These are phyloP conservation scores for Carpatolechia fugitivella DNA, from an alignment of 2,888 invertebrate species.

Conservation along the genomic window DNA sequence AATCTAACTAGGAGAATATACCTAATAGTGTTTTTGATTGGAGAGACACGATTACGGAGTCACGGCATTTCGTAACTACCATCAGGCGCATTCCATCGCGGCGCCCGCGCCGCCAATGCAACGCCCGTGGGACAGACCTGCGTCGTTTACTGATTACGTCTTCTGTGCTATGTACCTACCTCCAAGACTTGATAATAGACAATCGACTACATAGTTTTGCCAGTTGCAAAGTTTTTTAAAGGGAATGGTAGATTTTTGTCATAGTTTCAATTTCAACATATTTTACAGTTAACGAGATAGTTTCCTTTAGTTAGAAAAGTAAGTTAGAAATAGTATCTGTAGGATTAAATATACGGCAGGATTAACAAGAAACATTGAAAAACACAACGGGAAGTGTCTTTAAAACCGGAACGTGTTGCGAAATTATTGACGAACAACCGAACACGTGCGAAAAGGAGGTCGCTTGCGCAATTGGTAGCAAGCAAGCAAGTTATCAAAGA, in stretches of 20 bases:
- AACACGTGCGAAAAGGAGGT: slow-evolving; percentile 68
- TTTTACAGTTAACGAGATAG: too few species aligned
- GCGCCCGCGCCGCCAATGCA: slow-evolving; percentile 45
- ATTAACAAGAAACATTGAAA: not conserved
- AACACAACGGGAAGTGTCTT: slow-evolving; percentile 27
- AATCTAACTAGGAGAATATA: slow-evolving; percentile 34
- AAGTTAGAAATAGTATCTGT: not conserved
- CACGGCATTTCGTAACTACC: slow-evolving; percentile 73
- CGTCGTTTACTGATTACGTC: slow-evolving; percentile 49
- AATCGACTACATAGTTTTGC: not conserved
- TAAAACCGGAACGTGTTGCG: slow-evolving; percentile 53
- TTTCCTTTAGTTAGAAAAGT: too few species aligned
- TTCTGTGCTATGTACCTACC: not conserved
- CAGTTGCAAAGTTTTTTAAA: too few species aligned
- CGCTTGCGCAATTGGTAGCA: slow-evolving; percentile 60
- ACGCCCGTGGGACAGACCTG: slow-evolving; percentile 63
- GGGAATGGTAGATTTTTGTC: too few species aligned
- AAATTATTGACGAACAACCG: slow-evolving; percentile 53
- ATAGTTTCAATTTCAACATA: too few species aligned
- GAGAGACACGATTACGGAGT: slow-evolving; percentile 56
- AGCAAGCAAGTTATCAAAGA: slow-evolving; percentile 50
- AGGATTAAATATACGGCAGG: not conserved
- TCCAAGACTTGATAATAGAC: not conserved
- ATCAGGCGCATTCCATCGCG: slow-evolving; percentile 70
- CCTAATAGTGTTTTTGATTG: slow-evolving; percentile 38